These are phyloP conservation scores for Geotrypetes seraphini DNA, from an alignment of 2,797 vertebrate genomes.

Conservation along the genomic window DNA sequence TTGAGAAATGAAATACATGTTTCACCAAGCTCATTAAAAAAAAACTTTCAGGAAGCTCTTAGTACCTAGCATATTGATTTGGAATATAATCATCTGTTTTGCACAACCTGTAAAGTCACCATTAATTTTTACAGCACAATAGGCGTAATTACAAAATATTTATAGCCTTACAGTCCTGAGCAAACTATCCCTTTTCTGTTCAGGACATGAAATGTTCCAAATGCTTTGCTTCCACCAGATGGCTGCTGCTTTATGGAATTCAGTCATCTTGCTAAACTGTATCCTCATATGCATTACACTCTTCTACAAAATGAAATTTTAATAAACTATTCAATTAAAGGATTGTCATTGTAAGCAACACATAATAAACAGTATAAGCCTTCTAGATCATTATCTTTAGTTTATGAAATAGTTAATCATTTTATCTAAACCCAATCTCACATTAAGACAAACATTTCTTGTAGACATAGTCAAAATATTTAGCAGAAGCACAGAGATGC, in stretches of 20 bases:
- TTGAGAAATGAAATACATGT: slow-evolving; percentile 13
- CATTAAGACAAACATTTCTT: too few relatives aligned
- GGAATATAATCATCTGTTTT: slow-evolving; percentile 2
- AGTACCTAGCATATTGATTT: not conserved
- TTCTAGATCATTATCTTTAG: too few relatives aligned
- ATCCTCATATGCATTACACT: slow-evolving; percentile 31
- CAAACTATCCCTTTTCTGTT: slow-evolving; percentile 17
- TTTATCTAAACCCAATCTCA: too few relatives aligned
- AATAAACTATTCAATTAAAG: too few relatives aligned
- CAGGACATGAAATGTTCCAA: slow-evolving; percentile 24
- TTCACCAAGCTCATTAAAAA: slow-evolving; percentile 2
- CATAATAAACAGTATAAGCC: too few relatives aligned
- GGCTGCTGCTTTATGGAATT: slow-evolving; percentile 28
- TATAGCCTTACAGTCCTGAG: slow-evolving; percentile 13
- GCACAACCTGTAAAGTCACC: slow-evolving; percentile 19
- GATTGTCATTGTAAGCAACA: too few relatives aligned
- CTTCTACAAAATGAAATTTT: too few relatives aligned
- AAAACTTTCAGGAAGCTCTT: slow-evolving; percentile 11
- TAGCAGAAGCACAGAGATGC: too few relatives aligned
- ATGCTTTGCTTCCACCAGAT: slow-evolving; percentile 25
- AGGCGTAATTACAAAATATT: slow-evolving; percentile 10
- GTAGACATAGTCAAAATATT: too few relatives aligned
- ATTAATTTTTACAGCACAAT: slow-evolving; percentile 15
- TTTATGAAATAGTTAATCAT: too few relatives aligned
- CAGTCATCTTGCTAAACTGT: slow-evolving; percentile 23